These are phyloP conservation scores for Drosophila kambysellisi DNA, from an alignment of 2,888 invertebrate genomes.

Conservation along the genomic window DNA sequence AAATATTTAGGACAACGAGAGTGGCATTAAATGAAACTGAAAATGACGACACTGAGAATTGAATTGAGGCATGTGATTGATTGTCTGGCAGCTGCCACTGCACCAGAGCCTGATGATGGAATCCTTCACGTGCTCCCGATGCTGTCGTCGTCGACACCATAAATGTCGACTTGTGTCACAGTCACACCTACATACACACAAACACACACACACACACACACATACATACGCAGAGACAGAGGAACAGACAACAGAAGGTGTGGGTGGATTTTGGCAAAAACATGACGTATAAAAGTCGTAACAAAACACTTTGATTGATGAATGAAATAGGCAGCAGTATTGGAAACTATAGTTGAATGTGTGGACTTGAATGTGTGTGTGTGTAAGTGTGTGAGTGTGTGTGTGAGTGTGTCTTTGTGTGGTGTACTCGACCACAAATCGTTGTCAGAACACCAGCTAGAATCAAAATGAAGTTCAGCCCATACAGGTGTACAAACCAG, in stretches of 20 bases:
- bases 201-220: not conserved
- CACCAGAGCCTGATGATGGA: conserved; percentile 28
- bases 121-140: conserved; percentile 44
- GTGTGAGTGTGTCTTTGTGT: conserved; percentile 8
- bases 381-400: not conserved
- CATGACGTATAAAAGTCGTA: conserved; percentile 75
- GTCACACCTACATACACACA: conserved; percentile 36
- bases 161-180: conserved; percentile 73
- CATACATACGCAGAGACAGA: conserved; percentile 15
- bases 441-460: conserved; percentile 52
- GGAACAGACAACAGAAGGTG: conserved; percentile 30
- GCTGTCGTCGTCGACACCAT: conserved; percentile 67
- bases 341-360: conserved; percentile 13
- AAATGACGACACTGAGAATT: conserved; percentile 58
- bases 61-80: conserved; percentile 72
- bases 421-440: conserved; percentile 55
- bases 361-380: not conserved
- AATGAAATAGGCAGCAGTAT: conserved; percentile 58
- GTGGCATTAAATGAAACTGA: conserved; percentile 54
- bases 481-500: conserved; percentile 31
- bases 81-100: conserved; percentile 52
- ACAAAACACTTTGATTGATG: conserved; percentile 80
- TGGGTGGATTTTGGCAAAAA: conserved; percentile 44
- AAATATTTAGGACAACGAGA: conserved; percentile 65
- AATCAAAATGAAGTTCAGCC: conserved; percentile 54